Conservation (phyloP, 2,113 vertebrate species). For the Hemiprocne comata region DNA sequence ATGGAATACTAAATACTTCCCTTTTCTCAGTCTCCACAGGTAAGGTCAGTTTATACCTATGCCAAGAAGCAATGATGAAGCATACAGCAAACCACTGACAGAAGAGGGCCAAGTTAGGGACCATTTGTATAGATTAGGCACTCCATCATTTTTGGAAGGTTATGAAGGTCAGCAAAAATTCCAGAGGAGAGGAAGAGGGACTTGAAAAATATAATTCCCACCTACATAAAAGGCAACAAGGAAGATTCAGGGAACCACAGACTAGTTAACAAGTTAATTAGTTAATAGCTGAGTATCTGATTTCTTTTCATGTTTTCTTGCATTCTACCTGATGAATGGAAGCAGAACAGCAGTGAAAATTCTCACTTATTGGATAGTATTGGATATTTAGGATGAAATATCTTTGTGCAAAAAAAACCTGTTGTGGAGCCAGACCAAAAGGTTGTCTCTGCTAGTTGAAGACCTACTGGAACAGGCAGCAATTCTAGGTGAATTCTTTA, state of each 20-base stretch:
- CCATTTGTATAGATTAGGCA: background rate
- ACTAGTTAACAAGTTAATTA: background rate
- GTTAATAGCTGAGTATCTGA: background rate
- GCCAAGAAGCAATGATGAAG: background rate
- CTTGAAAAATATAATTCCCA: background rate
- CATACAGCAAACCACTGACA: background rate
- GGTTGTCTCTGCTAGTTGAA: background rate
- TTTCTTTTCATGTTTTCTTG: background rate
- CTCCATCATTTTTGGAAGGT: background rate
- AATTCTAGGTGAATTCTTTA: background rate
- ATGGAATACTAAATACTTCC: accelerated
- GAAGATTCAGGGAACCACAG: background rate
- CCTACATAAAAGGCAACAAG: background rate
- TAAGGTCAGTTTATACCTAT: background rate
- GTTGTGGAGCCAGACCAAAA: background rate
- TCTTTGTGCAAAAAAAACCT: background rate
- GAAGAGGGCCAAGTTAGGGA: background rate
- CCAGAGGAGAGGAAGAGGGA: background rate
- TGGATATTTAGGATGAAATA: background rate
- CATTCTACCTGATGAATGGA: background rate
- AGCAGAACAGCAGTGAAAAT: background rate
- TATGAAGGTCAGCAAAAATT: background rate
- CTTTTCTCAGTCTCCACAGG: background rate
- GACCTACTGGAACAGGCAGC: background rate
- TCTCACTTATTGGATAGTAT: background rate